phyloP scores from a whole-genome alignment of 2,797 vertebrate species.

The Melanotaenia parkinsoni region DNA sequence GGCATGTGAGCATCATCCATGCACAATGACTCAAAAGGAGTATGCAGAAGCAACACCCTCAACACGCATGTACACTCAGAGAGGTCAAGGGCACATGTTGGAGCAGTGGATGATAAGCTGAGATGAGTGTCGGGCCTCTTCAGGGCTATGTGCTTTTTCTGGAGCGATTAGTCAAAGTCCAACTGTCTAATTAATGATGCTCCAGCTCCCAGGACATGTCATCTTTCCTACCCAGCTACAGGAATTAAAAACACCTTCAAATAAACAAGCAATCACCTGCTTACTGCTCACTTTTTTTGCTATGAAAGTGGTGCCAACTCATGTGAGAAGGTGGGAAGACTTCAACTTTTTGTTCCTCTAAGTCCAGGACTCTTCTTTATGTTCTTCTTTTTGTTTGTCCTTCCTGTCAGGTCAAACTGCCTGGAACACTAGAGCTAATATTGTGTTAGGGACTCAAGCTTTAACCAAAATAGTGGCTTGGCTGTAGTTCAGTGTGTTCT shows the following conservation, averaged over 20 bases:
- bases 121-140: constrained; percentile 79
- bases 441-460: constrained; percentile 76
- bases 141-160: constrained; percentile 80
- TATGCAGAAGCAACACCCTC: constrained; percentile 52
- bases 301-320: constrained; percentile 36
- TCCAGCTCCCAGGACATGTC: constrained; percentile 70
- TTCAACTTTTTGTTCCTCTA: constrained; percentile 39
- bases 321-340: constrained; percentile 38
- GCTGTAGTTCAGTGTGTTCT: constrained; percentile 40
- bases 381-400: constrained; percentile 52
- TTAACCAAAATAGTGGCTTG: constrained; percentile 72
- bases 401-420: constrained; percentile 60
- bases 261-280: constrained; percentile 51
- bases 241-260: constrained; percentile 60
- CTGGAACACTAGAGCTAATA: constrained; percentile 69
- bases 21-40: constrained; percentile 67
- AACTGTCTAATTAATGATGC: constrained; percentile 82
- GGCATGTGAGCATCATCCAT: constrained; percentile 57
- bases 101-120: constrained; percentile 68
- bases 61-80: constrained; percentile 24
- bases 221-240: constrained; percentile 59
- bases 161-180: constrained; percentile 81
- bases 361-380: constrained; percentile 17
- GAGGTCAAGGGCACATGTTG: constrained; percentile 74
- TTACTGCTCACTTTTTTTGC: constrained; percentile 48